Conservation (phyloP, 2,113 vertebrate genomes). For the Bungarus multicinctus region DNA sequence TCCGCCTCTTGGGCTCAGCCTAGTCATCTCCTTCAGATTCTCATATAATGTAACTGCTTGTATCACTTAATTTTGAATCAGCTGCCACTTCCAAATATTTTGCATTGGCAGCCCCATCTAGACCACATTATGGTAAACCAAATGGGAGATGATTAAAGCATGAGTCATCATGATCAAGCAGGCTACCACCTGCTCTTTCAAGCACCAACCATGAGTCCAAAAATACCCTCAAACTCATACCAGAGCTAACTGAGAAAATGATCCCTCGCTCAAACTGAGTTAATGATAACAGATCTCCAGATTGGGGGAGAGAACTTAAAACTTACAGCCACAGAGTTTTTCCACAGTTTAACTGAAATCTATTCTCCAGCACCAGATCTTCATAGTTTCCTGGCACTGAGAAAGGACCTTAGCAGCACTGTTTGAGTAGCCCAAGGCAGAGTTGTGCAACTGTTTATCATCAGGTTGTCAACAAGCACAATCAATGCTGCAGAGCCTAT, state of each 20-base stretch:
- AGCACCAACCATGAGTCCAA: background rate
- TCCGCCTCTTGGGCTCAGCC: too few species aligned
- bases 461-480: background rate
- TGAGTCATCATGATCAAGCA: background rate
- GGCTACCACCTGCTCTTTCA: background rate
- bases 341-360: background rate
- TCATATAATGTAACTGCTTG: background rate
- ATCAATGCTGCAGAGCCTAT: background rate
- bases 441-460: background rate
- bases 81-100: background rate
- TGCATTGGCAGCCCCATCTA: background rate
- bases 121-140: background rate
- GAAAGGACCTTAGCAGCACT: background rate
- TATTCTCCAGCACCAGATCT: background rate
- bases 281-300: background rate
- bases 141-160: background rate
- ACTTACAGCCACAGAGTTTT: background rate
- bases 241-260: background rate
- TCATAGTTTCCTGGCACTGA: background rate
- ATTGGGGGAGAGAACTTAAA: background rate
- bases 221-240: background rate
- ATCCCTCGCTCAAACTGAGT: background rate
- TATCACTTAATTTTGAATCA: background rate
- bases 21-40: background rate
- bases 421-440: background rate